Evolutionary conservation across 2,888 invertebrate genomes (phyloP).

Genomic region (Sarcophaga subvicina): DNA sequence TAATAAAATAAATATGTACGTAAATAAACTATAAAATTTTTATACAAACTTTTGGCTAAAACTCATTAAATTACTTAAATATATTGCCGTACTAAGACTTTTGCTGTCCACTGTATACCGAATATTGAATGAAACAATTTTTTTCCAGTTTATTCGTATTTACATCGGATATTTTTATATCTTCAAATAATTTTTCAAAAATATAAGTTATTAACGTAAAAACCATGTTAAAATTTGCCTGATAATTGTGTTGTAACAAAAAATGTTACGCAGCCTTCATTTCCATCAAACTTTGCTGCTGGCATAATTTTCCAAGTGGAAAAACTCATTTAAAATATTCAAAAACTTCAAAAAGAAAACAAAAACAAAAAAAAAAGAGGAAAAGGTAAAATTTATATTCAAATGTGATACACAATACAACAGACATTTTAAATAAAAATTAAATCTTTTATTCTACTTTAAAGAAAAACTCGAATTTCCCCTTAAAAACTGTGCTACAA

Average conservation of each 20-base stretch:
- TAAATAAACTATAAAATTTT: too few species aligned
- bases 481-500: not conserved
- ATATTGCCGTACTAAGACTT: too few species aligned
- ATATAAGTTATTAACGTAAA: not conserved
- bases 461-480: slow-evolving; percentile 3
- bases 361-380: not conserved
- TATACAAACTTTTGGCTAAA: too few species aligned
- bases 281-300: not conserved
- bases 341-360: slow-evolving; percentile 25
- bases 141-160: too few species aligned
- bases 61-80: too few species aligned
- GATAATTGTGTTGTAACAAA: not conserved
- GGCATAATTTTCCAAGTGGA: slow-evolving; percentile 11
- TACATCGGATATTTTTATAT: too few species aligned
- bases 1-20: too few species aligned
- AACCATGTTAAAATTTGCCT: not conserved
- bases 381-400: not conserved
- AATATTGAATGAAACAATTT: too few species aligned
- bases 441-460: slow-evolving; percentile 16
- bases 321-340: slow-evolving; percentile 7
- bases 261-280: not conserved
- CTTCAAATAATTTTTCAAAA: too few species aligned
- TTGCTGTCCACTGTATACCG: too few species aligned
- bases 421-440: slow-evolving; percentile 14
- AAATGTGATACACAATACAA: too few species aligned